Evolutionary conservation across 2,888 invertebrate species (phyloP), one percentile per base, ranked within the genome.

Genomic region (Coecobrya sp.): DNA sequence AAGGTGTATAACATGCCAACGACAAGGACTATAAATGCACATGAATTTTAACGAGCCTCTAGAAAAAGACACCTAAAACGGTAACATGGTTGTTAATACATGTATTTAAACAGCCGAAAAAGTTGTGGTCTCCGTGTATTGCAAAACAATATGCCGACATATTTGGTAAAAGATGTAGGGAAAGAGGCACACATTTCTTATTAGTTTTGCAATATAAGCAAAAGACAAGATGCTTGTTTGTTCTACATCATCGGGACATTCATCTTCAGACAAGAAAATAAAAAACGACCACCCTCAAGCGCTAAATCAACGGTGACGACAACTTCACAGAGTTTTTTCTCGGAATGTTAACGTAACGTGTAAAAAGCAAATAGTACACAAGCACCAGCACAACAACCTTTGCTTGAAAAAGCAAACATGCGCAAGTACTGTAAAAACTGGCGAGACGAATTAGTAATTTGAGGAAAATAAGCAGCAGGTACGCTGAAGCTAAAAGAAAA

Each of bases 401-500:
- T 36, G 25, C 30, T 70, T n/a, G n/a, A 70, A 16, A n/a, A 73
- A 73, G 45, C 76, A 76, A 76, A 49, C 76, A 49, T 45, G 45
- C 22, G 16, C 25, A 49, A 11, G 76, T 49, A 76, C 10, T 82
- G 59, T 68, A 73, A 89, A 89, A 89, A 70, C 84, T 84, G 89
- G 89, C 62, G 89, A 73, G 82, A 68, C 89, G 89, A 89, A 89
- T 89, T 59, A 89, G 70, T 89, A 89, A 89, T 89, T 89, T 89
- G 73, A 87, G 70, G 73, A 89, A 82, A 52, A 86, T 84, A 70
- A 89, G 55, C 89, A 84, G 87, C 70, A 76, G 76, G 76, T 76
- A 76, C 1, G 49, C 49, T 42, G 42, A 59, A n/a, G 27, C n/a
- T 25, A 4, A 36, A n/a, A n/a, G n/a, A n/a, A 65, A 45, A 65